phyloP scores from a whole-genome alignment of 2,888 invertebrate genomes.

The Drosophila mimica region DNA sequence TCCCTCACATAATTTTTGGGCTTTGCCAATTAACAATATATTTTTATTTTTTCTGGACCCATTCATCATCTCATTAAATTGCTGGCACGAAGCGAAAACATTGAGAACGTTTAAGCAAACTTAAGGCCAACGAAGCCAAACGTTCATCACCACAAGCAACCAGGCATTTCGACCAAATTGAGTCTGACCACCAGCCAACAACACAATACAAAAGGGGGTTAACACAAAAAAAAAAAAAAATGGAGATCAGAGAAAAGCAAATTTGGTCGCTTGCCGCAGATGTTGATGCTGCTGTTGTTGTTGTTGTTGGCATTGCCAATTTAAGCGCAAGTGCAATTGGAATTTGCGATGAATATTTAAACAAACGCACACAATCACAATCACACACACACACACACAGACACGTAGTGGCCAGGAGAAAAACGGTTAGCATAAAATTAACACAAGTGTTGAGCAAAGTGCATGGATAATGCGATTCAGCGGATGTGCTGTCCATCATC shows the following conservation, averaged over 20 bases:
- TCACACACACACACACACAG: not conserved
- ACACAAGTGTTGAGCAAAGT: constrained; percentile 81
- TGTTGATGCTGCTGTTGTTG: constrained; percentile 21
- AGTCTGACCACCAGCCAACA: constrained; percentile 49
- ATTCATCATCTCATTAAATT: constrained; percentile 5
- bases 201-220: constrained; percentile 18
- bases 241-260: constrained; percentile 33
- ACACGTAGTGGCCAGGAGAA: constrained; percentile 6
- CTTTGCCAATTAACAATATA: not conserved
- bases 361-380: constrained; percentile 44
- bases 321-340: constrained; percentile 78
- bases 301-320: constrained; percentile 71
- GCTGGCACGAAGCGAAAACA: not conserved
- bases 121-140: constrained; percentile 41
- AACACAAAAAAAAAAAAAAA: not conserved
- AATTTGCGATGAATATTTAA: constrained; percentile 77
- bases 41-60: not conserved
- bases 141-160: constrained; percentile 45
- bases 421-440: constrained; percentile 69
- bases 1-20: not conserved
- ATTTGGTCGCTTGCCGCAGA: constrained; percentile 32
- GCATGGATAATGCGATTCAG: constrained; percentile 72
- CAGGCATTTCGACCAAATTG: constrained; percentile 51
- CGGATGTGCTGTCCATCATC: constrained; percentile 46
- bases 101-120: constrained; percentile 41